Base-by-base conservation (phyloP, 2,797 vertebrate species). In the Simalia tracyae region DNA sequence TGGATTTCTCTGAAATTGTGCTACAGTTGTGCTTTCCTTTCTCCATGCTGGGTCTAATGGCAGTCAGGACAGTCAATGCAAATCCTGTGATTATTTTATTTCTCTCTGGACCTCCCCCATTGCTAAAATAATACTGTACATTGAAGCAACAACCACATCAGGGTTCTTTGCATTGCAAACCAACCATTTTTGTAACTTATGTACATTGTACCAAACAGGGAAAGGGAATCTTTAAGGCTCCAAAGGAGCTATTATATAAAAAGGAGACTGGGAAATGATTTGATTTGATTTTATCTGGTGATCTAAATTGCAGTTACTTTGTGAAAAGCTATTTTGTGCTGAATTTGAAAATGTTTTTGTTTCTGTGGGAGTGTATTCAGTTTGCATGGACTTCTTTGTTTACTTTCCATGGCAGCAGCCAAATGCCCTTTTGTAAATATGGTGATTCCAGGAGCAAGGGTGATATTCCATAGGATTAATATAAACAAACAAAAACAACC, bases 341-440 rank as follows among this genome's bases (percentile, higher is more conserved):
- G 19, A 95, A 94, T 96, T 95, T 94, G 76, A 89, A 54, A 90
- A 63, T 64, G 90, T 36, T 72, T 93, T 95, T 61, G 93, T 96
- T 96, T 76, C 57, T 22, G 26, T 60, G 36, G 36, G 28, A 66
- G 84, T n/a, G 94, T 2, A 6, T 0, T 1, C 4, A 87, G 2
- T 89, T 92, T 84, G 0, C 85, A 84, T 88, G 59, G 93, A 14
- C 10, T 61, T 36, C 46, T 92, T 12, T 87, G 60, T 93, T 90
- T 90, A 10, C 92, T 89, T 90, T 64, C 85, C 90, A 88, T 46
- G 22, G n/a, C 88, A 26, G 87, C 76, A 26, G 87, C 76, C 31
- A 57, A 90, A 24, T 36, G 86, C 2, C 2, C 17, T 90, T 5
- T 90, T 68, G 3, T 22, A 89, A 76, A 10, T 91, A 90, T 12